phyloP scores from a whole-genome alignment of 1,140 invertebrate species.

The Protaetia brevitarsis region DNA sequence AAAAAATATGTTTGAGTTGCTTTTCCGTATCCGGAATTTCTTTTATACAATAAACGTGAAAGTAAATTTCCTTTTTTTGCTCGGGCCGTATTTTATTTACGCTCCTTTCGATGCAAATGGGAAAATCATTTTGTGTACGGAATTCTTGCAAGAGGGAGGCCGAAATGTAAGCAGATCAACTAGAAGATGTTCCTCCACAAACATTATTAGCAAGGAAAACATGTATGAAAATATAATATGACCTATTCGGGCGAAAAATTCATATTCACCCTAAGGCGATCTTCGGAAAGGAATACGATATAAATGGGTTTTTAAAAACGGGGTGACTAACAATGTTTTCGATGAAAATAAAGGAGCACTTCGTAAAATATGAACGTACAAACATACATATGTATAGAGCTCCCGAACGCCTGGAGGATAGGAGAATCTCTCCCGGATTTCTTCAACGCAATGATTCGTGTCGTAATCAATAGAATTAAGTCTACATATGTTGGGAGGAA shows the following conservation, averaged over 20 bases:
- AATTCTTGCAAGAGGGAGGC: background rate
- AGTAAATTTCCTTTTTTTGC: too few relatives aligned
- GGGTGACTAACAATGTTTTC: background rate
- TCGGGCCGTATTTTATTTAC: too few relatives aligned
- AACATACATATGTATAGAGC: too few relatives aligned
- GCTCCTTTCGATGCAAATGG: constrained; percentile 2
- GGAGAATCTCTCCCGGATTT: too few relatives aligned
- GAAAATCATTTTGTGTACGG: background rate
- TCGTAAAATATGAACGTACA: background rate
- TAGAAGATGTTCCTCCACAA: constrained; percentile 3
- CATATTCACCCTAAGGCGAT: constrained; percentile 7
- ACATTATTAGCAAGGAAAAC: constrained; percentile 10
- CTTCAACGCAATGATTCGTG: too few relatives aligned
- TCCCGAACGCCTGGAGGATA: too few relatives aligned
- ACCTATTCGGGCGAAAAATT: constrained; percentile 9
- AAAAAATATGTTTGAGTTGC: too few relatives aligned
- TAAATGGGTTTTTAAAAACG: background rate
- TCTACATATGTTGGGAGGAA: too few relatives aligned
- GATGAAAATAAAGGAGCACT: background rate
- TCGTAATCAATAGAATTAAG: too few relatives aligned
- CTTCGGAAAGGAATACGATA: background rate
- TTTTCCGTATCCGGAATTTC: too few relatives aligned
- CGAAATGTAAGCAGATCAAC: constrained; percentile 13
- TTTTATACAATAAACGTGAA: too few relatives aligned
- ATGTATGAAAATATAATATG: constrained; percentile 14